A percentile compares a stretch with the other conserved stretches of the same genome.
Conservation (phyloP, 2,113 vertebrate genomes). For the Phalacrocorax brasilianus region DNA sequence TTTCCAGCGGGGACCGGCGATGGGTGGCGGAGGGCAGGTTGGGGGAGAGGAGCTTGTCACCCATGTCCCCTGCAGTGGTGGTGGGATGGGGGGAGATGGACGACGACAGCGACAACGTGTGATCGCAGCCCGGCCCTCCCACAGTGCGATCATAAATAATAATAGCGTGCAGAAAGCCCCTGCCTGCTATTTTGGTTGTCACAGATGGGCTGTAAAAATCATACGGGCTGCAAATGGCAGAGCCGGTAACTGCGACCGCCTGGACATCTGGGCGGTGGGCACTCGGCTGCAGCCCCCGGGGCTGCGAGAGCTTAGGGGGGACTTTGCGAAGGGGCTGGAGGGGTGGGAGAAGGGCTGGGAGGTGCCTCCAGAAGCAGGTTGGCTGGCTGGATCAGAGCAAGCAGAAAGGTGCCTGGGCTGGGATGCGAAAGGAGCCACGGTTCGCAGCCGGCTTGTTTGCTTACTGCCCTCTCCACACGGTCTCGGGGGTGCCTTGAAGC, state of each 20-base stretch:
- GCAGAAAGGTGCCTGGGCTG: not conserved
- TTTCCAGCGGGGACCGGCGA: too few species aligned
- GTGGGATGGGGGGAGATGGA: too few species aligned
- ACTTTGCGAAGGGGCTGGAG: not conserved
- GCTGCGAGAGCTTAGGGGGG: not conserved
- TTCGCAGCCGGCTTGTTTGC: not conserved
- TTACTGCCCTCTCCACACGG: accelerated
- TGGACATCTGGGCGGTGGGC: accelerated
- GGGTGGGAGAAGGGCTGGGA: not conserved
- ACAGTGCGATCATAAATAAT: not conserved
- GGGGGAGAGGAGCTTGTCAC: not conserved
- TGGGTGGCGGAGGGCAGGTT: not conserved
- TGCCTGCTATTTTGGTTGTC: not conserved
- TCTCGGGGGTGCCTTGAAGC: accelerated
- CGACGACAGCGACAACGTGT: accelerated
- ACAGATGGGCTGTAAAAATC: not conserved
- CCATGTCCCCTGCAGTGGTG: accelerated
- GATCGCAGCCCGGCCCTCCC: not conserved
- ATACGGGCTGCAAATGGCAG: not conserved
- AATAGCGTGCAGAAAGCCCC: not conserved
- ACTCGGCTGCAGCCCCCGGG: not conserved
- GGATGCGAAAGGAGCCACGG: accelerated
- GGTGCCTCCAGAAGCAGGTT: not conserved
- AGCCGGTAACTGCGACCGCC: not conserved
- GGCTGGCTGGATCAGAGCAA: not conserved